Conservation (phyloP, 1,140 invertebrate genomes). For the Drosophila nebulosa region DNA sequence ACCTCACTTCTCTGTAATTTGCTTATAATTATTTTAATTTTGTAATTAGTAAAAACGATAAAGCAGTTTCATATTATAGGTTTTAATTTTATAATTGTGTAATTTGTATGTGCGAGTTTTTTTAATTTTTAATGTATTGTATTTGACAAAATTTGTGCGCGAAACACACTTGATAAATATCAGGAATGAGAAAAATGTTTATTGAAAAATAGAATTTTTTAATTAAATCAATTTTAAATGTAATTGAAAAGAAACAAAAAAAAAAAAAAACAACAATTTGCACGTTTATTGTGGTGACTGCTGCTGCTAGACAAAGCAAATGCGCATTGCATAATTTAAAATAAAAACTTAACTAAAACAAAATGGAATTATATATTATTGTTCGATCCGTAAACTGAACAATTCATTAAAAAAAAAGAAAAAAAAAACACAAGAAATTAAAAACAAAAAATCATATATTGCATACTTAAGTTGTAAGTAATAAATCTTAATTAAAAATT, state of each 20-base stretch:
- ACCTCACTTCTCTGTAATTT: slow-evolving; percentile 62
- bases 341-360: neutral
- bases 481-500: slow-evolving; percentile 69
- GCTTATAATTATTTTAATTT: slow-evolving; percentile 55
- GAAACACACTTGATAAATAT: slow-evolving; percentile 3
- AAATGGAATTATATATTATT: slow-evolving; percentile 37
- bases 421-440: slow-evolving; percentile 23
- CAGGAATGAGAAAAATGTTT: slow-evolving; percentile 32
- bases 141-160: slow-evolving; percentile 6
- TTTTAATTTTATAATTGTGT: slow-evolving; percentile 53
- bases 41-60: slow-evolving; percentile 68
- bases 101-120: slow-evolving; percentile 54
- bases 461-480: slow-evolving; percentile 73
- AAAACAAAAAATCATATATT: slow-evolving; percentile 44
- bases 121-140: slow-evolving; percentile 37
- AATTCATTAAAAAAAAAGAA: slow-evolving; percentile 37
- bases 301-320: neutral
- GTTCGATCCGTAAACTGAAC: slow-evolving; percentile 34
- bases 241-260: slow-evolving; percentile 42
- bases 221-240: slow-evolving; percentile 64
- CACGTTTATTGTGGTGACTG: slow-evolving; percentile 12
- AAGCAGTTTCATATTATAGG: slow-evolving; percentile 30
- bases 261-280: slow-evolving; percentile 21
- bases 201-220: slow-evolving; percentile 59
- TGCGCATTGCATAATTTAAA: neutral